Evolutionary conservation across 2,797 vertebrate species (phyloP).

Genomic region (Miichthys miiuy): DNA sequence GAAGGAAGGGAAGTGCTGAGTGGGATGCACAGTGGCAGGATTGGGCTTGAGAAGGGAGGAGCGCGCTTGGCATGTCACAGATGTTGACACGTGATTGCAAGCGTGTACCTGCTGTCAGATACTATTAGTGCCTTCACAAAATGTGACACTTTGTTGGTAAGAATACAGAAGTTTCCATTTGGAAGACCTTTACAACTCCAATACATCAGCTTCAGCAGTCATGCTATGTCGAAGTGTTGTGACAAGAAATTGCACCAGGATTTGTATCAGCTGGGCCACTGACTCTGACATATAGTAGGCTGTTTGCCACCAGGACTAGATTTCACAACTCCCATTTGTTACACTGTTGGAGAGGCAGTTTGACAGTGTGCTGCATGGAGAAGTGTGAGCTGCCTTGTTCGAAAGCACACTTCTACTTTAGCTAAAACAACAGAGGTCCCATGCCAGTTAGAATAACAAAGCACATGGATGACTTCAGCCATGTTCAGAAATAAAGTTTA

Average conservation of each 20-base stretch:
- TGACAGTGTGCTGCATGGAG: constrained; percentile 7
- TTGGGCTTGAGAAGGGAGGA: constrained; percentile 60
- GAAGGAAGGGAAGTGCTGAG: constrained; percentile 44
- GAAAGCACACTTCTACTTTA: constrained; percentile 34
- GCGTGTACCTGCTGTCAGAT: constrained; percentile 48
- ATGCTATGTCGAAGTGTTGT: constrained; percentile 35
- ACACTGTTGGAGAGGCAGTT: background rate
- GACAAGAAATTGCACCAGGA: constrained; percentile 38
- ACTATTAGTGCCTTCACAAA: constrained; percentile 30
- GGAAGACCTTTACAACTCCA: constrained; percentile 19
- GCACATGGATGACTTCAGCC: constrained; percentile 35
- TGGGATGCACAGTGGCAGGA: constrained; percentile 61
- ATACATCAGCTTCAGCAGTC: constrained; percentile 29
- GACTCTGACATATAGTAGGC: constrained; percentile 46
- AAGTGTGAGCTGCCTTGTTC: constrained; percentile 13
- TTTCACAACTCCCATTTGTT: constrained; percentile 63
- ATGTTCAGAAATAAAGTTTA: background rate
- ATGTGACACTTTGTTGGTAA: constrained; percentile 50
- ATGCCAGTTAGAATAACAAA: constrained; percentile 41
- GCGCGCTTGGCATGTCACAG: constrained; percentile 37
- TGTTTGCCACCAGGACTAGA: constrained; percentile 36
- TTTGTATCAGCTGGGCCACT: constrained; percentile 34
- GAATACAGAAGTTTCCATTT: constrained; percentile 31
- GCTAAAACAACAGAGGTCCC: constrained; percentile 46
- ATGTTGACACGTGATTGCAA: constrained; percentile 39